phyloP scores from a whole-genome alignment of 1,140 invertebrate species.

The Psilanteris sp. region DNA sequence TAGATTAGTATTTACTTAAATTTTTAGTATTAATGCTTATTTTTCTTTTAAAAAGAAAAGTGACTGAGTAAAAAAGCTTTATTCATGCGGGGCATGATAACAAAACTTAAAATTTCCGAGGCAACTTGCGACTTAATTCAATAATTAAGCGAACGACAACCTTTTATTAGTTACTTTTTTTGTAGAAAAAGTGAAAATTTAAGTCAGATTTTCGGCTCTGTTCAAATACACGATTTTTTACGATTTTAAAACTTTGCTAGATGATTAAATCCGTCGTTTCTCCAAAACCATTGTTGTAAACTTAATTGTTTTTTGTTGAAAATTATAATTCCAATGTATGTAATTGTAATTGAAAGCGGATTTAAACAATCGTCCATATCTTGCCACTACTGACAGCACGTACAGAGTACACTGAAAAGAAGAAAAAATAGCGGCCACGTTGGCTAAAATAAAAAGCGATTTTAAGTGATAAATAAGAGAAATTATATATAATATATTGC shows the following conservation, averaged over 20 bases:
- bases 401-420: conserved; percentile 51
- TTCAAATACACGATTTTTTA: conserved; percentile 17
- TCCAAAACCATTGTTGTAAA: too few species aligned
- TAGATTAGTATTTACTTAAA: conserved; percentile 48
- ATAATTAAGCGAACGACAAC: neutral
- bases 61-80: conserved; percentile 39
- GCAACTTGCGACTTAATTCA: conserved; percentile 48
- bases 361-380: conserved; percentile 18
- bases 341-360: conserved; percentile 13
- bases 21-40: conserved; percentile 43
- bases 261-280: conserved; percentile 16
- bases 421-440: conserved; percentile 37
- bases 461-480: conserved; percentile 60
- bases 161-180: too few species aligned
- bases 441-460: conserved; percentile 57
- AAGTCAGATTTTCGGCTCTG: conserved; percentile 49
- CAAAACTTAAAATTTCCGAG: conserved; percentile 29
- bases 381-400: conserved; percentile 41
- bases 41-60: conserved; percentile 46
- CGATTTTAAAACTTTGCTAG: conserved; percentile 12
- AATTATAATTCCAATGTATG: too few species aligned
- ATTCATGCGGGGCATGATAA: conserved; percentile 51
- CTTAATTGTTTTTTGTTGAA: too few species aligned
- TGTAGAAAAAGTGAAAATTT: conserved; percentile 58
- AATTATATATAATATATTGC: conserved; percentile 62